Base-by-base conservation (phyloP, 2,797 vertebrate genomes). In the Falco naumanni region DNA sequence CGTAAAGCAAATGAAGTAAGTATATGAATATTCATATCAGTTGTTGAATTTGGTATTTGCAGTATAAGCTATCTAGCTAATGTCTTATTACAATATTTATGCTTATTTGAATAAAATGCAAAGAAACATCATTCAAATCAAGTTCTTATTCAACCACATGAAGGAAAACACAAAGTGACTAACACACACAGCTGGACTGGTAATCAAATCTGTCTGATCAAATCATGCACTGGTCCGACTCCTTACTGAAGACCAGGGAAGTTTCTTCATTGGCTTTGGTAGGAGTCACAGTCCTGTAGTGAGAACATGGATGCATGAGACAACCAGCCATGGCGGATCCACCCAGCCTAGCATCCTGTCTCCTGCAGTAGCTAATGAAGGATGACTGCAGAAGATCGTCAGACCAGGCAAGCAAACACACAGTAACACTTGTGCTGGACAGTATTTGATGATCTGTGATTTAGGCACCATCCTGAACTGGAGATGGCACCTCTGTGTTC, bases 1-100 rank as follows among this genome's bases (percentile, higher is more conserved):
- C 39, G 98, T 98, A 86, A 98, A 98, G 86, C 98, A 98, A 96
- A 98, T 98, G 98, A 98, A 98, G 98, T 98, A 97, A 79, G 98
- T 98, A 84, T 14, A 89, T 68, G 43, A 85, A 90, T 89, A 95
- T 85, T 70, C 57, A 66, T 75, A 76, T 31, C 24, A 43, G 34
- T 31, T 66, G 37, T 71, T 91, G 65, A 84, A 79, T 78, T 64
- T 89, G 25, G 45, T 24, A 70, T 88, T 66, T 72, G 54, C 76
- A 39, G 20, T 45, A 61, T 51, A 54, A 89, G 47, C 79, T 83
- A 64, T 70, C 71, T 63, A 91, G 16, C 22, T 74, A 51, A 85
- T 34, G 37, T 21, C 59, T 34, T 74, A 72, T 69, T 75, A 63
- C 13, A 91, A 47, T 88, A 56, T 92, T 89, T 87, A 68, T 37